Conservation (phyloP, 2,797 vertebrate species). For the Mus caroli region DNA sequence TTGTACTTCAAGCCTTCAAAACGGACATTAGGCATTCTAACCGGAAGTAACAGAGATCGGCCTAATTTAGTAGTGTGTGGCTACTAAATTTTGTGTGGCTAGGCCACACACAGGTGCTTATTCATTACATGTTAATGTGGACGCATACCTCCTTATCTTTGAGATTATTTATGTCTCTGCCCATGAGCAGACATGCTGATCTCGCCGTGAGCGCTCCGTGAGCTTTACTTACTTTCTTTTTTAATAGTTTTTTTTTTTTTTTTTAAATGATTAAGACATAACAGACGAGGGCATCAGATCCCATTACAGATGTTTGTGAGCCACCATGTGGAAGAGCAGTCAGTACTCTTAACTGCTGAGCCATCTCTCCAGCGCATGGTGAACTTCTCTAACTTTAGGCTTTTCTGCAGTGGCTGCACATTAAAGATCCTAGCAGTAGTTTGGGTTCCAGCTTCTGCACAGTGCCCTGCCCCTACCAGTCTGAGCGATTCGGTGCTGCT, state of each 20-base stretch:
- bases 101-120: not conserved
- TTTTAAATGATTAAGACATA: no score
- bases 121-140: not conserved
- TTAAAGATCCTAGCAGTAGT: not conserved
- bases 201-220: not conserved
- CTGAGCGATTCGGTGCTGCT: not conserved
- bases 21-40: not conserved
- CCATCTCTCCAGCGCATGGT: no score
- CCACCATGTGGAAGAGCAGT: no score
- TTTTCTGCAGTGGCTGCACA: not conserved
- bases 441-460: not conserved
- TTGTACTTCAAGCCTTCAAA: not conserved
- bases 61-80: not conserved
- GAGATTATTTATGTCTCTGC: not conserved
- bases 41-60: not conserved
- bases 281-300: no score
- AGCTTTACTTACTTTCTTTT: no score
- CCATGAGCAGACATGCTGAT: not conserved
- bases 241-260: no score
- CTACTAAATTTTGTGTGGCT: not conserved
- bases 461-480: no score
- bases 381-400: not conserved
- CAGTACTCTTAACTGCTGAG: no score
- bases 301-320: no score
- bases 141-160: not conserved